Evolutionary conservation across 2,888 invertebrate genomes (phyloP), one percentile per base, ranked within the genome.

Genomic region (Aspidiotus destructor): DNA sequence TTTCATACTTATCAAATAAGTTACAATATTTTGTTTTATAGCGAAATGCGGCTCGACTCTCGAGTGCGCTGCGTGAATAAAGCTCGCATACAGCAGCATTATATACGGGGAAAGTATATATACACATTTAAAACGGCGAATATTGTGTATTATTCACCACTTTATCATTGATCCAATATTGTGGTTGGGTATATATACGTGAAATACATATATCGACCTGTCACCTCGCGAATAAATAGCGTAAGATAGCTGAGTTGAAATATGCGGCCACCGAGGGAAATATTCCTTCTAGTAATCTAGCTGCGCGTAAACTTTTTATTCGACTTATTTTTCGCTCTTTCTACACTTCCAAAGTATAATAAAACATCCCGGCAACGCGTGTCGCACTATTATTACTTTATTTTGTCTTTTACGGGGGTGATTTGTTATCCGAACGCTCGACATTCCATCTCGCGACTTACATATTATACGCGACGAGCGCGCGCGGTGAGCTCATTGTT

Each of bases 401-500:
- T 63, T 63, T 63, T 63, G 63, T 63, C 63, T 63, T 63, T 63
- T 63, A 63, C 63, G 54, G 63, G 63, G 63, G 63, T 63, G 63
- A 63, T 63, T 63, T 63, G 63, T 63, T 54, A 63, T 63, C 54
- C 63, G 54, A 63, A 63, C 63, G 41, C 63, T 63, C 63, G 63
- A 63, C 63, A 16, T 53, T 63, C 52, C 54, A 63, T 63, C 52
- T 52, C 62, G 28, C 28, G 28, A 28, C 2, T 28, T 28, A 28
- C 28, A 28, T 28, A 28, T 28, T 28, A 28, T 28, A 5, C 28
- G 28, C 28, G 28, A 28, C 28, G 28, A 28, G 28, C 28, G 28
- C 28, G 28, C 28, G 28, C 28, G 28, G 28, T 28, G 28, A 28
- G 28, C 28, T 1, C 28, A 28, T 28, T 28, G 28, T 28, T 28